A percentile compares a stretch with the other conserved stretches of the same genome.
These are phyloP conservation scores for Hydrolagus affinis DNA, from an alignment of 2,113 vertebrate genomes.

Conservation along the genomic window DNA sequence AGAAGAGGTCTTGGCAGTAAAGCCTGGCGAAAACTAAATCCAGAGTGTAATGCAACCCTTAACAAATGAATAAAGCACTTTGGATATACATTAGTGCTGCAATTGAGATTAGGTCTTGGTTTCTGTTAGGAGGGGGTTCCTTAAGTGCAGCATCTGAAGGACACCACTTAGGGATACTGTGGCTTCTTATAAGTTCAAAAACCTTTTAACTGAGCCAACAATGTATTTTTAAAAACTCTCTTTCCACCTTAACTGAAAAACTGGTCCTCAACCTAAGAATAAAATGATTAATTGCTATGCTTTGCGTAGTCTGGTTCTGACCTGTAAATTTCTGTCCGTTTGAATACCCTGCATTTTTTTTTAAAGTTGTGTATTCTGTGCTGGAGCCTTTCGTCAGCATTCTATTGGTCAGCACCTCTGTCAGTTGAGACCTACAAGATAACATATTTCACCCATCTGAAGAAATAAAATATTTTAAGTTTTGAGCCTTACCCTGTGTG, in stretches of 20 bases:
- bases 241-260: background rate
- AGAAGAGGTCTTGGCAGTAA: too few relatives aligned
- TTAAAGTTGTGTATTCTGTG: background rate
- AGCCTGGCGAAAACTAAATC: too few relatives aligned
- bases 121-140: background rate
- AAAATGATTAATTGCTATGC: background rate
- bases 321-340: conserved; percentile 8
- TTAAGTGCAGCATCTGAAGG: background rate
- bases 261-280: background rate
- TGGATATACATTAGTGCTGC: background rate
- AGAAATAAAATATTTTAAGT: background rate
- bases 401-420: background rate
- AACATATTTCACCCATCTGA: too few relatives aligned
- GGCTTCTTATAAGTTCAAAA: background rate
- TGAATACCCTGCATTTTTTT: background rate
- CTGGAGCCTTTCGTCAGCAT: background rate
- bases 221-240: background rate
- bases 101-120: background rate
- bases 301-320: background rate
- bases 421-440: background rate
- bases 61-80: background rate
- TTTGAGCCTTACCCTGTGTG: background rate
- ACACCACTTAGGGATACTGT: background rate
- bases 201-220: background rate
- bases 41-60: too few relatives aligned